phyloP scores from a whole-genome alignment of 2,888 invertebrate genomes.

The Caenorhabditis becei region DNA sequence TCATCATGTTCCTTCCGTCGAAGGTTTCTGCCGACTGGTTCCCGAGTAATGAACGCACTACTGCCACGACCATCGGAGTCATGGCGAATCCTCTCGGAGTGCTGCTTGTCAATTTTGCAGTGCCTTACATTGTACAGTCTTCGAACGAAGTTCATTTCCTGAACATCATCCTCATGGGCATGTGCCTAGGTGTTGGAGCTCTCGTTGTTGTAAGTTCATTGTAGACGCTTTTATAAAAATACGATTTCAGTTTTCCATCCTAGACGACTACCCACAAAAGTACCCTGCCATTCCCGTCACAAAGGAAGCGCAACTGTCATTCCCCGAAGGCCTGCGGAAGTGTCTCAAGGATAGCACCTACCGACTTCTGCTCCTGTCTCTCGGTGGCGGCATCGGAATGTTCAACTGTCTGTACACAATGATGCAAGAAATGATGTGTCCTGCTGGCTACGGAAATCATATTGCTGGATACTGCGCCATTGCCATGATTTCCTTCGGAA shows the following conservation, averaged over 20 bases:
- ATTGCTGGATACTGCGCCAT: conserved; percentile 21
- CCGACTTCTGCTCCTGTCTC: not conserved
- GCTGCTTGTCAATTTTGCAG: conserved; percentile 11
- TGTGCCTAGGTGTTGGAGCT: not conserved
- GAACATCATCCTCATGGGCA: not conserved
- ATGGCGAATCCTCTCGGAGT: conserved; percentile 25
- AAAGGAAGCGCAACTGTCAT: not conserved
- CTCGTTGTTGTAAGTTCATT: conserved; percentile 10
- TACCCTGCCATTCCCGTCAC: not conserved
- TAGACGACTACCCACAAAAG: not conserved
- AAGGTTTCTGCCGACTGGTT: conserved; percentile 24
- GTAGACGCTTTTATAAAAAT: not conserved
- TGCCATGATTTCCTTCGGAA: conserved; percentile 21
- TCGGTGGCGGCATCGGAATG: conserved; percentile 47
- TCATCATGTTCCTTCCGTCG: conserved; percentile 45
- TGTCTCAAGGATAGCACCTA: conserved; percentile 14
- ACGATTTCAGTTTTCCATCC: not conserved
- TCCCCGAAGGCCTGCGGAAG: not conserved
- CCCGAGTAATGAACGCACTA: conserved; percentile 12
- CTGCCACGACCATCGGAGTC: conserved; percentile 29
- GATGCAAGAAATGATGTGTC: conserved; percentile 36
- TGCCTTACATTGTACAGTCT: conserved; percentile 15
- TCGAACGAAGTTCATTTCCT: conserved; percentile 7
- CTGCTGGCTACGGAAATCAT: conserved; percentile 18
- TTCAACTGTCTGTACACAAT: conserved; percentile 43